Conservation (phyloP, 2,113 vertebrate genomes). For the Monopterus albus region DNA sequence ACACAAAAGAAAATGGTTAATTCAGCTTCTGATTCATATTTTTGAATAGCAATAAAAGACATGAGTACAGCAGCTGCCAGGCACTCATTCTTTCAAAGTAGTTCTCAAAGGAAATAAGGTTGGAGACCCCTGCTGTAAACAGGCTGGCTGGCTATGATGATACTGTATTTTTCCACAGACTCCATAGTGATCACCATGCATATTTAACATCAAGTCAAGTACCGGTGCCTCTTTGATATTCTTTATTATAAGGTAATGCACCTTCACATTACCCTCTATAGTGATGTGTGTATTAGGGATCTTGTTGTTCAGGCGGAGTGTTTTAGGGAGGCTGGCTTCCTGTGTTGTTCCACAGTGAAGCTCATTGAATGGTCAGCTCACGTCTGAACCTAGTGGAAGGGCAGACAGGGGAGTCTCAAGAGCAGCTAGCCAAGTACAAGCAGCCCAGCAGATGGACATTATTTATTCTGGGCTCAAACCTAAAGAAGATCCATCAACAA, state of each 20-base stretch:
- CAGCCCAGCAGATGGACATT: conserved; percentile 35
- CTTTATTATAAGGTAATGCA: not conserved
- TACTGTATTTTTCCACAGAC: not conserved
- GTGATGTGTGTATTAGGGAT: conserved; percentile 3
- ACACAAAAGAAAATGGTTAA: too few relatives aligned
- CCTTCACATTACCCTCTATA: not conserved
- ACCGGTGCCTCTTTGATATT: not conserved
- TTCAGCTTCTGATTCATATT: too few relatives aligned
- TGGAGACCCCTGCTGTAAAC: too few relatives aligned
- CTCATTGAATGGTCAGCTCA: conserved; percentile 44
- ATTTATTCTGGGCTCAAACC: conserved; percentile 36
- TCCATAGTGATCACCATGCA: not conserved
- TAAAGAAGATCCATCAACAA: conserved; percentile 40
- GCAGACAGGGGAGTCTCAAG: conserved; percentile 28
- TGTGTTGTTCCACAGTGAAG: conserved; percentile 2
- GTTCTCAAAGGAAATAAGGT: too few relatives aligned
- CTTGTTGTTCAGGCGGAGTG: not conserved
- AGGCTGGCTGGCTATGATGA: not conserved
- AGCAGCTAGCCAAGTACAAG: conserved; percentile 26
- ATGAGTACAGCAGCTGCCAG: too few relatives aligned
- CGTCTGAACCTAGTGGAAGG: conserved; percentile 34
- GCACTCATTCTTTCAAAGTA: too few relatives aligned
- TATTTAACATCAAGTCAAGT: conserved; percentile 5
- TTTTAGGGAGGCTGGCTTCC: conserved; percentile 1
- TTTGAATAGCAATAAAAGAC: too few relatives aligned